phyloP scores from a whole-genome alignment of 1,140 invertebrate species.

The Neelides sp. region DNA sequence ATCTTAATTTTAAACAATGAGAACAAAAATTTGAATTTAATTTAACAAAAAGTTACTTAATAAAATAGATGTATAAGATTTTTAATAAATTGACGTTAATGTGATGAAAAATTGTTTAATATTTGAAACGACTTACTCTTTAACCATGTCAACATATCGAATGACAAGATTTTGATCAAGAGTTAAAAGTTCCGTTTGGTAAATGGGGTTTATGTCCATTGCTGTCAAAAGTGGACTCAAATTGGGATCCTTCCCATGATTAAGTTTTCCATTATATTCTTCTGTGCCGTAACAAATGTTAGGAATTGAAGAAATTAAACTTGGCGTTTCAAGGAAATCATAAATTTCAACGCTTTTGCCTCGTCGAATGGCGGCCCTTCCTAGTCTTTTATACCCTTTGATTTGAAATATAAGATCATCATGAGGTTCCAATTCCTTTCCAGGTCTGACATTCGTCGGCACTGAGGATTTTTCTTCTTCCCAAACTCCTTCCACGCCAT shows the following conservation, averaged over 20 bases:
- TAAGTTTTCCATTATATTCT: neutral
- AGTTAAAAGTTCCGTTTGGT: constrained; percentile 7
- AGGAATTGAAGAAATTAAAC: constrained; percentile 14
- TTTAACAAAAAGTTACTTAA: neutral
- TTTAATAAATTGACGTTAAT: no score
- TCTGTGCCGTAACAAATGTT: constrained; percentile 8
- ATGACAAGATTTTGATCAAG: constrained; percentile 22
- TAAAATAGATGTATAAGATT: neutral
- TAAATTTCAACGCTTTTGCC: constrained; percentile 27
- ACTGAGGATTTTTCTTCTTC: constrained; percentile 14
- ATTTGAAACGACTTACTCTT: constrained; percentile 15
- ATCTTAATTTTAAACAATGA: neutral
- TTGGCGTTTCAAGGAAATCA: neutral
- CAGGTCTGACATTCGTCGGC: constrained; percentile 6
- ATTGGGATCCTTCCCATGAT: neutral
- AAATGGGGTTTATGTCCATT: constrained; percentile 17
- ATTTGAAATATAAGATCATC: constrained; percentile 20
- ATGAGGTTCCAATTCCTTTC: neutral
- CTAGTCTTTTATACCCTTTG: constrained; percentile 3
- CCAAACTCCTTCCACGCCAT: constrained; percentile 15
- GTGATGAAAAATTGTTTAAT: constrained; percentile 3
- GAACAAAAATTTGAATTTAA: neutral
- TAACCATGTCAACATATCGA: constrained; percentile 1
- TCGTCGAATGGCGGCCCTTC: constrained; percentile 15
- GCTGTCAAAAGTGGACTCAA: constrained; percentile 8